Percentiles rank a stretch among this genome's conserved stretches.
Evolutionary conservation across 2,797 vertebrate genomes (phyloP).

Genomic region (Tarsius wallacei): DNA sequence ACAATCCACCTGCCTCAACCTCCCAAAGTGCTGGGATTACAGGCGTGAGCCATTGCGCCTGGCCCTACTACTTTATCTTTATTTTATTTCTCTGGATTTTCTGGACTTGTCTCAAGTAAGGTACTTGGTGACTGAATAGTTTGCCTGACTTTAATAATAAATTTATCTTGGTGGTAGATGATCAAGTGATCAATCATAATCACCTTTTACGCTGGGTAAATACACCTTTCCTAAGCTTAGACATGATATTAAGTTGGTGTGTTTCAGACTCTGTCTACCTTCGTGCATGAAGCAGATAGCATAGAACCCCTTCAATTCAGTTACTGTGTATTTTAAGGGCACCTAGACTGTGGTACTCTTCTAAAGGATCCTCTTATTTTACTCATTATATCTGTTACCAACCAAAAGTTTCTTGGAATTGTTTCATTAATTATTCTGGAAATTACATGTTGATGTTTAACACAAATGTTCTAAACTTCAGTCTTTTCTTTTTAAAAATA

Average conservation of each 20-base stretch:
- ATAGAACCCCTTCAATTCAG: background rate
- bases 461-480: constrained; percentile 1
- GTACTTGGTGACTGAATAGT: constrained; percentile 23
- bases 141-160: background rate
- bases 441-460: background rate
- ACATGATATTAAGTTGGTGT: background rate
- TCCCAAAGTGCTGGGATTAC: too few species aligned
- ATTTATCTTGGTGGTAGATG: constrained; percentile 23
- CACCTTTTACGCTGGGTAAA: constrained; percentile 37
- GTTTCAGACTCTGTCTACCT: constrained; percentile 35
- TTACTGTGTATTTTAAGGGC: constrained; percentile 51
- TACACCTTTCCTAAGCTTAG: constrained; percentile 1
- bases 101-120: constrained; percentile 35
- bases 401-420: constrained; percentile 38
- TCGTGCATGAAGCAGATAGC: constrained; percentile 10
- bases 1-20: too few species aligned
- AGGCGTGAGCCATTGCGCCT: too few species aligned
- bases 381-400: constrained; percentile 48
- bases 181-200: constrained; percentile 11
- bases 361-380: constrained; percentile 49
- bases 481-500: background rate
- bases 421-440: constrained; percentile 19
- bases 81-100: constrained; percentile 54
- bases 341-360: constrained; percentile 6
- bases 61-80: background rate